Percentiles rank a stretch among this genome's conserved stretches.
phyloP scores from a whole-genome alignment of 2,113 vertebrate species.

The Phyllostomus discolor region DNA sequence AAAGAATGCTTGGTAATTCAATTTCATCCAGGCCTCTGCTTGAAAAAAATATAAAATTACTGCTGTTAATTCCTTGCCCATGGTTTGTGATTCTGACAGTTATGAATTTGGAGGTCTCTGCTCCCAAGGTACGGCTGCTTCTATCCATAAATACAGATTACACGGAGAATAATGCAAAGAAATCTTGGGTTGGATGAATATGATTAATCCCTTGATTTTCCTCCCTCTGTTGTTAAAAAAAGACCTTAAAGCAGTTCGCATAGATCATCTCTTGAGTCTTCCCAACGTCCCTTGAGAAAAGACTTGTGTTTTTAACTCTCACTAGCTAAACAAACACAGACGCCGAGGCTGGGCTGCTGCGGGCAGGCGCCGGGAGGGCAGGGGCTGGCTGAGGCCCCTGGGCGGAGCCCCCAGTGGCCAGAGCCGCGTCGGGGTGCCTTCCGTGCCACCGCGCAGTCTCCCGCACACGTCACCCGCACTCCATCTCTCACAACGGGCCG shows the following conservation, averaged over 20 bases:
- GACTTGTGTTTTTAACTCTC: conserved; percentile 10
- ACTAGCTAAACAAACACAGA: not conserved
- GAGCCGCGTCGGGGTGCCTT: not conserved
- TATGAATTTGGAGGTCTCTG: conserved; percentile 65
- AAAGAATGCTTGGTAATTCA: conserved; percentile 49
- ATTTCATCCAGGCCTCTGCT: conserved; percentile 50
- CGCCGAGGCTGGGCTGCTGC: not conserved
- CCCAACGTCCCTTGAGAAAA: conserved; percentile 20
- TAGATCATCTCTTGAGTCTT: conserved; percentile 54
- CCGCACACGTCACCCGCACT: not conserved
- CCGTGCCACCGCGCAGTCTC: not conserved
- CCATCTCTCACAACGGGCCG: conserved; percentile 45
- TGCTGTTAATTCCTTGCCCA: conserved; percentile 64
- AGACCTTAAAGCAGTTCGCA: conserved; percentile 44
- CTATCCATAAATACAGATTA: conserved; percentile 72
- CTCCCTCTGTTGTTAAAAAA: not conserved
- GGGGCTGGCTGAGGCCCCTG: not conserved
- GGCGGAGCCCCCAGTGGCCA: not conserved
- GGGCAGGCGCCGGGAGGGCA: not conserved
- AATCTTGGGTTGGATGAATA: conserved; percentile 50
- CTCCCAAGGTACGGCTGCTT: conserved; percentile 62
- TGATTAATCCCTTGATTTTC: conserved; percentile 67
- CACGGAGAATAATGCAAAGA: conserved; percentile 50
- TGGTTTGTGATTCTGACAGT: conserved; percentile 67
- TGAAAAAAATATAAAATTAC: conserved; percentile 52